Conservation (phyloP, 2,113 vertebrate genomes). For the Coreoperca whiteheadi region DNA sequence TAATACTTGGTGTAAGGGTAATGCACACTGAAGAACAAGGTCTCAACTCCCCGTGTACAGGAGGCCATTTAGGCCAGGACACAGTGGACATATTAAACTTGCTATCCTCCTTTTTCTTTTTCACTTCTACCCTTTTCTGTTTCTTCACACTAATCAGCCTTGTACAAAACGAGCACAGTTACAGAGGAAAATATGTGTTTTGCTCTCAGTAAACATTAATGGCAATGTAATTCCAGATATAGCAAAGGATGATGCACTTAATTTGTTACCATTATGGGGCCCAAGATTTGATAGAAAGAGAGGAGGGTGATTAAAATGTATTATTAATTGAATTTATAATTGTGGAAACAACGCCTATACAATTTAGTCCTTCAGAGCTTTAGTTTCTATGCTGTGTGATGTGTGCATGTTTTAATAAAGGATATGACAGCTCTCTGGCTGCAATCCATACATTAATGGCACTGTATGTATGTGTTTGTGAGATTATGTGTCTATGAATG, state of each 20-base stretch:
- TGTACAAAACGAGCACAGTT: background rate
- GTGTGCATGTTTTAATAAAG: constrained; percentile 31
- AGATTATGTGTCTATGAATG: constrained; percentile 1
- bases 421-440: constrained; percentile 30
- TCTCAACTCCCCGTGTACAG: constrained; percentile 39
- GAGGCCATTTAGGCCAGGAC: constrained; percentile 51
- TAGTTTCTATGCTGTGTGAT: background rate
- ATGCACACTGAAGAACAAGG: constrained; percentile 24
- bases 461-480: background rate
- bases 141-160: constrained; percentile 5
- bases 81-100: constrained; percentile 28
- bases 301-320: too few species aligned
- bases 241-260: background rate
- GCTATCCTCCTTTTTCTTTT: constrained; percentile 4
- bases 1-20: constrained; percentile 12
- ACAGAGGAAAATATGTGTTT: background rate
- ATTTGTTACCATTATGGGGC: background rate
- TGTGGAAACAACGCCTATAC: background rate
- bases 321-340: constrained; percentile 8
- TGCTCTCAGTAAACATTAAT: background rate
- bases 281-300: background rate
- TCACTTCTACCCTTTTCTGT: background rate
- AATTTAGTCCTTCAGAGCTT: background rate
- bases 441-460: constrained; percentile 25
- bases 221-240: background rate